Evolutionary conservation across 2,797 vertebrate genomes (phyloP).

Genomic region (Glyptemys insculpta): DNA sequence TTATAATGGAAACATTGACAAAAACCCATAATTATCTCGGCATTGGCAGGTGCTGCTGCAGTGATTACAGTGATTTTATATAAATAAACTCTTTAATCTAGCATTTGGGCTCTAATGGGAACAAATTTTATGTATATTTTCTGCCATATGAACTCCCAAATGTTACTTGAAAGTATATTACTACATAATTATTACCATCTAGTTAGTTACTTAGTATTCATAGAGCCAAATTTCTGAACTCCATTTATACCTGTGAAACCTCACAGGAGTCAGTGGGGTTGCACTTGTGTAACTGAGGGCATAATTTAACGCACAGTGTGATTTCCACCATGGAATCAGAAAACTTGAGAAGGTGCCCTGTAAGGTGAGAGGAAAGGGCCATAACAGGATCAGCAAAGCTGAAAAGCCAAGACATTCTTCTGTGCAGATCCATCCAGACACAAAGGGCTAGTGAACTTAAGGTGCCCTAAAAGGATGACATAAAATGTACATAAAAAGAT

Average conservation of each 20-base stretch:
- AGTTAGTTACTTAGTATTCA: background rate
- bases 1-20: background rate
- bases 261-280: background rate
- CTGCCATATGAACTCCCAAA: background rate
- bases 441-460: fast-evolving
- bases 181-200: background rate
- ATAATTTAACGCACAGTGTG: background rate
- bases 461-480: background rate
- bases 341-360: background rate
- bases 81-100: background rate
- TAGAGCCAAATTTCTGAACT: background rate
- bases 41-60: background rate
- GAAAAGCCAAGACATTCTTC: background rate
- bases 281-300: background rate
- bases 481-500: background rate
- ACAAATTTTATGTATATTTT: background rate
- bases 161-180: background rate
- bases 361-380: background rate
- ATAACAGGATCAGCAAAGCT: background rate
- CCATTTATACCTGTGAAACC: background rate
- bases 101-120: background rate
- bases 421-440: background rate
- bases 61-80: background rate
- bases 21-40: background rate
- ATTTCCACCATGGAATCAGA: fast-evolving